Evolutionary conservation across 2,113 vertebrate genomes (phyloP), one percentile per base, ranked within the genome.

Genomic region (Pimephales promelas): DNA sequence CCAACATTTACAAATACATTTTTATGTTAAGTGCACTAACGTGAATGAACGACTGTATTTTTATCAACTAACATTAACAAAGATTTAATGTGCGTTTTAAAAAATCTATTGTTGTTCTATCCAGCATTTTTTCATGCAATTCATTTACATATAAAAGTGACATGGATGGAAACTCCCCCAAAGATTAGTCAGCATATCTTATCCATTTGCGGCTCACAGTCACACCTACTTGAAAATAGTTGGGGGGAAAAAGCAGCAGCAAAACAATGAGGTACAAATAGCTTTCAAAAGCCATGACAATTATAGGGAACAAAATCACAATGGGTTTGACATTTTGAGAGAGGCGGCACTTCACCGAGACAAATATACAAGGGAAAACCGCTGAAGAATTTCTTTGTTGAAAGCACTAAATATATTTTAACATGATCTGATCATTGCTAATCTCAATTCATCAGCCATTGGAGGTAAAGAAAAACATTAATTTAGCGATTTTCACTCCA

Each of bases 261-360:
- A 59, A 59, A 24, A 70, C 66, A 68, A 40, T 70, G 66, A 70
- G 5, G 66, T 40, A 68, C 20, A n/a, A 70, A 68, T 36, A 68
- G 64, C 18, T 20, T 5, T 36, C 18, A 22, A 68, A 68, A 68
- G 34, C 18, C 34, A 22, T 11, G 34, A 22, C 36, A 68, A 68
- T 68, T 68, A 40, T 68, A 40, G 22, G 64, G 34, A 68, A 68
- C 62, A 66, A 4, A 18, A 68, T 36, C 64, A 36, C 64, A 68
- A 68, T 68, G 64, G 64, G 34, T 40, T 70, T 70, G 34, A 40
- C 66, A 70, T 40, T 70, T 70, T 11, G 18, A 40, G 20, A 40
- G 34, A 40, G 2, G 18, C 34, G 0, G 31, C 64, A 36, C 20
- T 36, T 36, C 18, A 36, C 14, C 0, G 52, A 36, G 34, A 68